Conservation (phyloP, 2,797 vertebrate species). For the Bucorvus abyssinicus region DNA sequence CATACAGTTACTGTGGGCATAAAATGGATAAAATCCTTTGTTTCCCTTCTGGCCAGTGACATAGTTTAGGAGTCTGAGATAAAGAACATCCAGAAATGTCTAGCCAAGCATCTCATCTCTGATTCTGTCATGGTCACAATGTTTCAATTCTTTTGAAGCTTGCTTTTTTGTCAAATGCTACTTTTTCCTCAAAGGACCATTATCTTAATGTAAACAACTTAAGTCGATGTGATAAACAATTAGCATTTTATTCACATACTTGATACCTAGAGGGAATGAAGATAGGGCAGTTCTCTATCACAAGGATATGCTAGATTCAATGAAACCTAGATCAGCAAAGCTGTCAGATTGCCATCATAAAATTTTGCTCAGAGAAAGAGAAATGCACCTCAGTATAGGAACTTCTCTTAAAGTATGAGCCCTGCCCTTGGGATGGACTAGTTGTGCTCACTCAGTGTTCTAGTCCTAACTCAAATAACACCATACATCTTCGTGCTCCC, state of each 20-base stretch:
- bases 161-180: not conserved
- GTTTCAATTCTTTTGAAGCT: not conserved
- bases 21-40: not conserved
- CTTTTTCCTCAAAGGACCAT: not conserved
- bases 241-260: not conserved
- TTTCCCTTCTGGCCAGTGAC: not conserved
- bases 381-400: not conserved
- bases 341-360: not conserved
- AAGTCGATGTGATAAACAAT: not conserved
- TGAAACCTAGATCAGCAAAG: not conserved
- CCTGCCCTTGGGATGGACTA: not conserved
- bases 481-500: rapidly evolving
- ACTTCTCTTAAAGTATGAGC: not conserved
- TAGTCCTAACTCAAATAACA: not conserved
- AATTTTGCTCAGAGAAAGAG: not conserved
- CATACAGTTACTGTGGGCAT: not conserved
- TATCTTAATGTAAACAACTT: not conserved
- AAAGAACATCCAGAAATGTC: not conserved
- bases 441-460: not conserved
- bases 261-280: not conserved
- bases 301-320: not conserved
- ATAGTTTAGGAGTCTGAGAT: not conserved
- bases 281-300: not conserved
- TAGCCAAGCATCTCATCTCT: slow-evolving; percentile 13
- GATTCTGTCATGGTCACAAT: not conserved